Base-by-base conservation (phyloP, 2,888 invertebrate genomes). In the Ochlodes sylvanus region DNA sequence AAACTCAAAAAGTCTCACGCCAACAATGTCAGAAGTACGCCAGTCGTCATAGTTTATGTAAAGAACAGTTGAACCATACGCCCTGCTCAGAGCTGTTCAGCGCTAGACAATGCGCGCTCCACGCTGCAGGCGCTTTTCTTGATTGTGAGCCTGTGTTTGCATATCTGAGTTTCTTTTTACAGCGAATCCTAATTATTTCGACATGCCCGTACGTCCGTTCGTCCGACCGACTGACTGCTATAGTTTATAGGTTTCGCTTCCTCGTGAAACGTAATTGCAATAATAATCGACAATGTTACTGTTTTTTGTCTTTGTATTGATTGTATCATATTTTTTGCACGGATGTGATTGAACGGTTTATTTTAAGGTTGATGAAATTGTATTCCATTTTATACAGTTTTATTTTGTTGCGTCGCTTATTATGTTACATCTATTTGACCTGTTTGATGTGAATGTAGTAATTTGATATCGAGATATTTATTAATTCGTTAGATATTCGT, bases 51-150 rank as follows among this genome's bases (percentile, higher is more conserved):
- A 67, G 67, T 67, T 67, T 67, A 61, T 67, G 61, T 61, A 67
- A 67, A 67, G 61, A 54, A 61, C 67, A 67, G 52, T 61, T 67
- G 61, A 67, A 67, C 67, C 67, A 44, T 54, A 44, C 66, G 38
- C 60, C 67, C 54, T 66, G 54, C 32, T 66, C 54, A 34, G 21
- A 14, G 52, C 52, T 52, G 52, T 52, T 52, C 21, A 14, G 21
- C 52, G 14, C 44, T 47, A 55, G 44, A 61, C 67, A 67, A 67
- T 55, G 67, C 42, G 42, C 60, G 61, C 67, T 67, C 67, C 21
- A 55, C 67, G 60, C 67, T 67, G 54, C 61, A 55, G 61, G 67
- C 67, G 67, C 67, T 67, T 61, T 66, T 67, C 67, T 67, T 67
- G 67, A 67, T 67, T 61, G 67, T 67, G 55, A 54, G 54, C n/a